phyloP scores from a whole-genome alignment of 2,888 invertebrate species.

The Polymixis flavicincta region DNA sequence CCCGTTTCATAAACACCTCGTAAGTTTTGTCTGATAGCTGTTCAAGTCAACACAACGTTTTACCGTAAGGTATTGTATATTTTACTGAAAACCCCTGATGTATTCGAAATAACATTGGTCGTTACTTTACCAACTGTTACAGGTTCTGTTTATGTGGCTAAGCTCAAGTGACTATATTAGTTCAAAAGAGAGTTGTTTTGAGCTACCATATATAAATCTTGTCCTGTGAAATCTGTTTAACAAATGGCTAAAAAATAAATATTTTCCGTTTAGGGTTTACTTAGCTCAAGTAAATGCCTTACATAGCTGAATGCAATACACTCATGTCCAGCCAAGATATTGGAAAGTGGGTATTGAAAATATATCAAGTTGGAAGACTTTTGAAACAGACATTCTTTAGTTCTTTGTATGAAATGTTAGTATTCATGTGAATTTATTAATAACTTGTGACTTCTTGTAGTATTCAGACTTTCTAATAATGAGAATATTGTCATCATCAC shows the following conservation, averaged over 20 bases:
- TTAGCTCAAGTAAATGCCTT: conserved; percentile 73
- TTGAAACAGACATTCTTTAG: conserved; percentile 70
- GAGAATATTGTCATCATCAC: neutral
- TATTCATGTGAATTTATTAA: conserved; percentile 60
- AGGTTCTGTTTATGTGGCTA: conserved; percentile 14
- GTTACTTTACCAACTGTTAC: neutral
- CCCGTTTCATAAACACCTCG: conserved; percentile 56
- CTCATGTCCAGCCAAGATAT: conserved; percentile 76
- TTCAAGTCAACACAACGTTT: conserved; percentile 60
- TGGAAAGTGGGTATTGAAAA: conserved; percentile 65
- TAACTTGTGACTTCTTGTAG: conserved; percentile 24
- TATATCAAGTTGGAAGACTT: conserved; percentile 73
- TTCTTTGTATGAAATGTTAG: conserved; percentile 78
- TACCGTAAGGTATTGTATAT: conserved; percentile 63
- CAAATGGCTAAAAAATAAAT: conserved; percentile 30
- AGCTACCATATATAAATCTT: conserved; percentile 17
- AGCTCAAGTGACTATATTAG: conserved; percentile 7
- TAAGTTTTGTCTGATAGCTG: conserved; percentile 49
- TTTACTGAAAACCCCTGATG: conserved; percentile 39
- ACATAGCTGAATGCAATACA: conserved; percentile 70
- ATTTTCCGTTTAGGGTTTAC: conserved; percentile 71
- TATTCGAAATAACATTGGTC: neutral
- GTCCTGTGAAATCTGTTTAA: conserved; percentile 15
- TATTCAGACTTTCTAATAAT: conserved; percentile 1
- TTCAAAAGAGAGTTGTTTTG: conserved; percentile 34